These are phyloP conservation scores for Leucophenga montana DNA, from an alignment of 2,888 invertebrate genomes.

Conservation along the genomic window DNA sequence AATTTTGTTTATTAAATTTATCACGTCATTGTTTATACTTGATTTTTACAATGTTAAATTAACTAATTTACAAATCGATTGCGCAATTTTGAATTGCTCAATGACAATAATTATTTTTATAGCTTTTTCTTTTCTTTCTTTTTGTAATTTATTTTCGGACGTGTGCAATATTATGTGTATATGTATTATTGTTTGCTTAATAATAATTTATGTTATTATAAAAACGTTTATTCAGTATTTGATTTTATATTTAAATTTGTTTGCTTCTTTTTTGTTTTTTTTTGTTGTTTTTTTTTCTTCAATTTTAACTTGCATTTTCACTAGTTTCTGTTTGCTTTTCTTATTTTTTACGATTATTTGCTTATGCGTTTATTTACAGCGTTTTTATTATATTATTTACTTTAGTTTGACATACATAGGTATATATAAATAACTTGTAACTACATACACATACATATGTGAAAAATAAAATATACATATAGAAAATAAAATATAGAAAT, in stretches of 20 bases:
- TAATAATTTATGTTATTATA: conserved; percentile 35
- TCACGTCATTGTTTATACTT: conserved; percentile 62
- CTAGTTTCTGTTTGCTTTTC: conserved; percentile 49
- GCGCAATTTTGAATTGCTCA: conserved; percentile 64
- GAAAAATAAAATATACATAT: too few relatives aligned
- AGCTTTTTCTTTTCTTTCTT: too few relatives aligned
- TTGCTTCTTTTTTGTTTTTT: conserved; percentile 20
- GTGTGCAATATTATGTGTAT: conserved; percentile 50
- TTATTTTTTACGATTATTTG: conserved; percentile 44
- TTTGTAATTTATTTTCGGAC: conserved; percentile 47
- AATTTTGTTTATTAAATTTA: conserved; percentile 48
- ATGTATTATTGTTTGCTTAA: conserved; percentile 43
- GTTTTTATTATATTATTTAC: conserved; percentile 39
- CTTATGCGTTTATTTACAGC: conserved; percentile 27
- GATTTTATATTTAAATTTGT: conserved; percentile 37
- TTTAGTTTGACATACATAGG: conserved; percentile 2
- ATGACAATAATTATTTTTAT: conserved; percentile 45
- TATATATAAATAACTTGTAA: too few relatives aligned
- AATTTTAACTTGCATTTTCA: conserved; percentile 48
- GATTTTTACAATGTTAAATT: conserved; percentile 54
- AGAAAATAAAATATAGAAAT: conserved; percentile 25
- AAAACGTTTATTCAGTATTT: too few relatives aligned
- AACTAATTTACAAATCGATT: conserved; percentile 61
- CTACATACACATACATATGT: conserved; percentile 48
- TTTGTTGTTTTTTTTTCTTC: conserved; percentile 53